Evolutionary conservation across 2,888 invertebrate genomes (phyloP).

Genomic region (Hirtodrosophila alboralis): DNA sequence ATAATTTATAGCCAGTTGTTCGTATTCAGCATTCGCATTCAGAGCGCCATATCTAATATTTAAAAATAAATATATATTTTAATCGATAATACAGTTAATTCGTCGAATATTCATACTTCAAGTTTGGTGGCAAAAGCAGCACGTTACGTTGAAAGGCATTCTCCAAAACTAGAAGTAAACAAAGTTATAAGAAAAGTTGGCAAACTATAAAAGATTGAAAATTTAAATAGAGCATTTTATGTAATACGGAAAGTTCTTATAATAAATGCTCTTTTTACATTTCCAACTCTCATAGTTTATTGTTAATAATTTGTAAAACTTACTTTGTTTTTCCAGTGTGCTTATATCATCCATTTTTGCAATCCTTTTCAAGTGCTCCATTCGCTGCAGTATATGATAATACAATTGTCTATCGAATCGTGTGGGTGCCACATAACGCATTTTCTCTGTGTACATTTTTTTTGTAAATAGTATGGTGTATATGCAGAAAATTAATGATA

Average conservation of each 20-base stretch:
- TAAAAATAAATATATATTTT: background rate
- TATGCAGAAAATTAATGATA: slow-evolving; percentile 34
- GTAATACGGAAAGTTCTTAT: too few species aligned
- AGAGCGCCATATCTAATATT: slow-evolving; percentile 60
- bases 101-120: too few species aligned
- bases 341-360: slow-evolving; percentile 3
- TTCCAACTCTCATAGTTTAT: too few species aligned
- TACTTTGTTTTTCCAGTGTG: slow-evolving; percentile 46
- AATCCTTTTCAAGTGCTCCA: slow-evolving; percentile 43
- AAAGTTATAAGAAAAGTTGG: background rate
- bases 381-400: slow-evolving; percentile 66
- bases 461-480: slow-evolving; percentile 12
- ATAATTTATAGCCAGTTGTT: slow-evolving; percentile 63
- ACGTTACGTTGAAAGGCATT: slow-evolving; percentile 73
- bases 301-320: too few species aligned
- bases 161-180: slow-evolving; percentile 59
- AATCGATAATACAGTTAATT: too few species aligned
- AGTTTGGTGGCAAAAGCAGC: slow-evolving; percentile 51
- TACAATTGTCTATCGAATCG: slow-evolving; percentile 74
- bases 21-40: slow-evolving; percentile 73
- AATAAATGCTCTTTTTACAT: too few species aligned
- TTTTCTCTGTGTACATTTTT: slow-evolving; percentile 60
- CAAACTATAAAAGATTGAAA: too few species aligned
- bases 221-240: too few species aligned
- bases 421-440: slow-evolving; percentile 73